A percentile compares a stretch with the other conserved stretches of the same genome.
Evolutionary conservation across 2,888 invertebrate species (phyloP).

Genomic region (Gastrophysa polygoni): DNA sequence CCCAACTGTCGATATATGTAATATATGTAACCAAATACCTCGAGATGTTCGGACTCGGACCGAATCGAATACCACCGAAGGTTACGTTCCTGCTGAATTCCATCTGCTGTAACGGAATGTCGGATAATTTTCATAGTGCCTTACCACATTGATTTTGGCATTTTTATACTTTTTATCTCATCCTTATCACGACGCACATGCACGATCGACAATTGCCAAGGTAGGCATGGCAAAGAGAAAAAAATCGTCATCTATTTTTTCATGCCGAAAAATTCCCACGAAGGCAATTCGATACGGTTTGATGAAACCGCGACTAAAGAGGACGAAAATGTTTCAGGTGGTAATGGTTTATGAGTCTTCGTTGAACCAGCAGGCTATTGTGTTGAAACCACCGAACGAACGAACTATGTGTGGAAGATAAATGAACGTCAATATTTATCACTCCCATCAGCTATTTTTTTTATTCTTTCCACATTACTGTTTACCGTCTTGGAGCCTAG

Average conservation of each 20-base stretch:
- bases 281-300: slow-evolving; percentile 26
- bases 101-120: not conserved
- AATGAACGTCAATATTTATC: no score
- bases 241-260: not conserved
- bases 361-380: not conserved
- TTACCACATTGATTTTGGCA: slow-evolving; percentile 14
- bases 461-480: no score
- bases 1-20: not conserved
- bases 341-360: slow-evolving; percentile 5
- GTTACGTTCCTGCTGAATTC: not conserved
- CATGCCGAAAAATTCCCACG: slow-evolving; percentile 14
- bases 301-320: slow-evolving; percentile 22
- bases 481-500: no score
- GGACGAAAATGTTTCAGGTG: slow-evolving; percentile 11
- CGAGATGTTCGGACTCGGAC: not conserved
- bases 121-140: slow-evolving; percentile 1
- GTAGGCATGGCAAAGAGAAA: not conserved
- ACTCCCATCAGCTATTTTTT: no score
- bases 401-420: no score
- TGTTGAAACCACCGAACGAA: no score
- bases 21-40: not conserved
- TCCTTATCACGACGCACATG: slow-evolving; percentile 15
- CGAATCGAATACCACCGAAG: not conserved
- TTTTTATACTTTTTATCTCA: slow-evolving; percentile 19
- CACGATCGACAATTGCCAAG: slow-evolving; percentile 22